Evolutionary conservation across 2,797 vertebrate species (phyloP).

Genomic region (Platalea minor): DNA sequence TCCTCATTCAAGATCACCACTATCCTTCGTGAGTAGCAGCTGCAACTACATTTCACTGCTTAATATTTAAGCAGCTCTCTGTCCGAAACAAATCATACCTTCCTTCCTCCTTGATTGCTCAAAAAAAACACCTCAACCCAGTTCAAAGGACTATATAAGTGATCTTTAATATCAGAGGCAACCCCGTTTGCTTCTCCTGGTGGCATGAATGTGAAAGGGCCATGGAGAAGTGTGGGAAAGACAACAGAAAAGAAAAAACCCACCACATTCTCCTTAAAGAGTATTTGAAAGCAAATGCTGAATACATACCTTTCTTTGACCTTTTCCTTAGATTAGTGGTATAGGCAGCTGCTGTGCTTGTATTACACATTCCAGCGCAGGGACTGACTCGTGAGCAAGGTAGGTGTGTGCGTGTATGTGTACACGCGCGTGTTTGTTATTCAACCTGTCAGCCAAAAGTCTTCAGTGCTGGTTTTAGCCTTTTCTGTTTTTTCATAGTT

Average conservation of each 20-base stretch:
- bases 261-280: neutral
- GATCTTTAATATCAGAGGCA: neutral
- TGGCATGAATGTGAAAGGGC: neutral
- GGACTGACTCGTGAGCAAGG: neutral
- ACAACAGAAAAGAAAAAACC: neutral
- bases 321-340: slow-evolving; percentile 77
- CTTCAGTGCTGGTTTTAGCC: neutral
- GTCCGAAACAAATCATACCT: neutral
- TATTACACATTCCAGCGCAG: slow-evolving; percentile 28
- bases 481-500: neutral
- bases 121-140: neutral
- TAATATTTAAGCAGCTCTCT: neutral
- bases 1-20: neutral
- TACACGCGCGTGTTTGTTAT: neutral
- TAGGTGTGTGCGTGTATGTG: neutral
- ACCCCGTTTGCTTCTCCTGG: neutral
- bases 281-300: slow-evolving; percentile 18
- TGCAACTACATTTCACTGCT: neutral
- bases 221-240: neutral
- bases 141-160: neutral
- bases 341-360: slow-evolving; percentile 44
- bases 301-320: slow-evolving; percentile 76
- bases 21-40: neutral
- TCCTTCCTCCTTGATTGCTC: neutral
- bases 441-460: neutral